Base-by-base conservation (phyloP, 2,797 vertebrate genomes). In the Muscicapa striata region DNA sequence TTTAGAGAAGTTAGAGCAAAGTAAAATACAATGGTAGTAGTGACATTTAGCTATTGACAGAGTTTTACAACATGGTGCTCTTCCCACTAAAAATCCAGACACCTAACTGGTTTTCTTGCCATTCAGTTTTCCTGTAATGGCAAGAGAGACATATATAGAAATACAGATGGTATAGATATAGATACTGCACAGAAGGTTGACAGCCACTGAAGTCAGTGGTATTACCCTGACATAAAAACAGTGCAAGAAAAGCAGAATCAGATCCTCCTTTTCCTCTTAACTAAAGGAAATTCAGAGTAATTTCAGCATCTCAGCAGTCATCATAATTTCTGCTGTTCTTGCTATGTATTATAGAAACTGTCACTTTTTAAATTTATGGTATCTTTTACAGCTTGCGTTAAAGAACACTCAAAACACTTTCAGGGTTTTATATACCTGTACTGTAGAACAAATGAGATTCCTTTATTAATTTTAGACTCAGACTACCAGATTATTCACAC, bases 361-460 rank as follows among this genome's bases (percentile, higher is more conserved):
- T 62, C 92, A 83, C 32, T 89, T 89, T 67, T 72, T 6, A 48
- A 90, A 94, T 95, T 87, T 89, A 95, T 93, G 21, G n/a, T 73
- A 41, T 75, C 64, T 86, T 85, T 82, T 91, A 87, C 51, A 89
- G 70, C 32, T 74, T 92, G 38, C 34, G 59, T 86, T 96, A 88
- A 92, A 96, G 77, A 92, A 91, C 63, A 91, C 34, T 86, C 81
- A 93, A 52, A 89, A 67, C 51, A 81, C 58, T 90, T 80, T 26
- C 46, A 77, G 30, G 91, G 57, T 67, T 89, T 94, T 68, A 95
- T 90, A 85, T 69, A 84, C 34, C 41, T 74, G 30, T 49, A 63
- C 41, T 75, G 26, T 13, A 73, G 51, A 94, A 86, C 67, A 91
- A 93, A 86, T 74, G 20, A 95, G 63, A 67, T 20, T 72, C 54